Evolutionary conservation across 2,888 invertebrate species (phyloP).

Genomic region (Criorhina ranunculi): DNA sequence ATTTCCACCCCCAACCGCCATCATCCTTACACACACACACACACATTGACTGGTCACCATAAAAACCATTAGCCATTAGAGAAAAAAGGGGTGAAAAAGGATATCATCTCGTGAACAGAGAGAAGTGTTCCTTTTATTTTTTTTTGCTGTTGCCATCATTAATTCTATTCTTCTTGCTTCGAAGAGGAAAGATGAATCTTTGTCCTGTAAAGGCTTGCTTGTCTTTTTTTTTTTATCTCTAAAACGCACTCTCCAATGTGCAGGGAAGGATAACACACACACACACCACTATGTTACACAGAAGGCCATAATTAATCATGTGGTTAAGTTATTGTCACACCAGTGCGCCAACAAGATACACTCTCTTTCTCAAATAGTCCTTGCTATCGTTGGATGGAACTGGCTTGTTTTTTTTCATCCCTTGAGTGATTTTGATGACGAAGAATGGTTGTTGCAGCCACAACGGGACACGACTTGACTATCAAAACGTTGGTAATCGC

Average conservation of each 20-base stretch:
- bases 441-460: slow-evolving; percentile 14
- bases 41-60: slow-evolving; percentile 63
- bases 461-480: background rate
- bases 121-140: slow-evolving; percentile 63
- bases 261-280: slow-evolving; percentile 8
- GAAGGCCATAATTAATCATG: slow-evolving; percentile 71
- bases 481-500: slow-evolving; percentile 52
- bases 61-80: slow-evolving; percentile 72
- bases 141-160: slow-evolving; percentile 69
- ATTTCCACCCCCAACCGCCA: slow-evolving; percentile 54
- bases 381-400: slow-evolving; percentile 24
- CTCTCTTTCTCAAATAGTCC: background rate
- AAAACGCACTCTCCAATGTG: slow-evolving; percentile 69
- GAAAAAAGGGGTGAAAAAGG: slow-evolving; percentile 73
- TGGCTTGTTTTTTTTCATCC: slow-evolving; percentile 12
- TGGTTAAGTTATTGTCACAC: slow-evolving; percentile 68
- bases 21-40: slow-evolving; percentile 2
- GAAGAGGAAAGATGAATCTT: slow-evolving; percentile 69
- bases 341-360: slow-evolving; percentile 4
- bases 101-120: slow-evolving; percentile 72
- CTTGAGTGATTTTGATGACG: slow-evolving; percentile 31
- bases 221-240: slow-evolving; percentile 68
- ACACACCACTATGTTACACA: background rate
- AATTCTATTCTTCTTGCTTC: slow-evolving; percentile 68
- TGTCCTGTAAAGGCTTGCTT: slow-evolving; percentile 51